Evolutionary conservation across 2,888 invertebrate genomes (phyloP).

Genomic region (Agrilus mali): DNA sequence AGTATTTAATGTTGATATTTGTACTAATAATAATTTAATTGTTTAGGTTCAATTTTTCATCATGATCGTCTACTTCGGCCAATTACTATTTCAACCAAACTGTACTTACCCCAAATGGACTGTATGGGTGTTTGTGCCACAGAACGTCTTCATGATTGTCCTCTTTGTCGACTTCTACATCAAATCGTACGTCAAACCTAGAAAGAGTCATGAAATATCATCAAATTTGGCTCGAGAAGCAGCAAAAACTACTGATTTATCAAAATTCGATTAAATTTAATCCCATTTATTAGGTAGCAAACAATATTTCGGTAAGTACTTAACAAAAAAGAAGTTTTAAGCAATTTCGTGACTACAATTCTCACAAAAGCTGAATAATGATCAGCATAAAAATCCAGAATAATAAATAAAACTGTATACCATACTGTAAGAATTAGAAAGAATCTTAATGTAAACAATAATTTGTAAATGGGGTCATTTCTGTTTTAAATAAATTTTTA

Average conservation of each 20-base stretch:
- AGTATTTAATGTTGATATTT: no score
- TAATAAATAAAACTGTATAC: no score
- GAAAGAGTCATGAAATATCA: slow-evolving; percentile 4
- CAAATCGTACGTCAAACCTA: slow-evolving; percentile 41
- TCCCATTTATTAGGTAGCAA: background rate
- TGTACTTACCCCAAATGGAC: slow-evolving; percentile 48
- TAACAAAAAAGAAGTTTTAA: background rate
- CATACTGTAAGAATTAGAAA: no score
- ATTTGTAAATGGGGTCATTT: no score
- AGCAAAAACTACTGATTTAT: background rate
- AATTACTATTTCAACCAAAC: slow-evolving; percentile 35
- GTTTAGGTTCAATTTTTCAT: slow-evolving; percentile 51
- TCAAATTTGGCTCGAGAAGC: background rate
- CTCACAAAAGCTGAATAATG: no score
- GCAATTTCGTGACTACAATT: background rate
- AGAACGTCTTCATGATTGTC: slow-evolving; percentile 51
- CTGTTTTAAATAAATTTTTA: no score
- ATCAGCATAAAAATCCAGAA: no score
- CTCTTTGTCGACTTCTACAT: slow-evolving; percentile 57
- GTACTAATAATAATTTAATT: slow-evolving; percentile 4
- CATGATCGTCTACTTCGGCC: slow-evolving; percentile 41
- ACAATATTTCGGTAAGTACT: background rate
- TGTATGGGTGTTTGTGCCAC: slow-evolving; percentile 44
- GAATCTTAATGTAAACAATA: no score
- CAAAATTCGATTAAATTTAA: background rate